Evolutionary conservation across 2,797 vertebrate species (phyloP).

Genomic region (Parauchenoglanis punctatus): DNA sequence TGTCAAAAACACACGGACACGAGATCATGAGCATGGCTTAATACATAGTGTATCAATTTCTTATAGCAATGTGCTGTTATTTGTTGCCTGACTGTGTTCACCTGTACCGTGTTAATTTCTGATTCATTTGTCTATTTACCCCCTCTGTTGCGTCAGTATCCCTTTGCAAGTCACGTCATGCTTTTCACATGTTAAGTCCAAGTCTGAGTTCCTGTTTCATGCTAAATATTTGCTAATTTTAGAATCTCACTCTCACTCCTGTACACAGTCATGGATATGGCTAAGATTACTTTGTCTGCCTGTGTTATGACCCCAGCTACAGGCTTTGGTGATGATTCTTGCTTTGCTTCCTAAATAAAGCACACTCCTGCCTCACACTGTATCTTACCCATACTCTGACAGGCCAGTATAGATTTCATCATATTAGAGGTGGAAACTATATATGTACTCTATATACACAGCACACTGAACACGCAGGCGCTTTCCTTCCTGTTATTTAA

Average conservation of each 20-base stretch:
- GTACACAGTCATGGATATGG: background rate
- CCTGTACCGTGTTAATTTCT: background rate
- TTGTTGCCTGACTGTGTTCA: background rate
- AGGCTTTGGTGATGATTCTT: background rate
- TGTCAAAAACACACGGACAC: background rate
- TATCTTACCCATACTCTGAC: background rate
- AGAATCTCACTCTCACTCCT: background rate
- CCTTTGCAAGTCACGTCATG: background rate
- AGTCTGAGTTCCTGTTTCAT: background rate
- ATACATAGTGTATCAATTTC: background rate
- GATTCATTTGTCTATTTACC: background rate
- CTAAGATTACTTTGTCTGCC: background rate
- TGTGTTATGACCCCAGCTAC: background rate
- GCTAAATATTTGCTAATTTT: background rate
- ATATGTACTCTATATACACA: background rate
- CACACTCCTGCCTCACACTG: background rate
- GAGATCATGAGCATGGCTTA: background rate
- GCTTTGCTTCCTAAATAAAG: conserved; percentile 9
- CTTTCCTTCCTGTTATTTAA: background rate
- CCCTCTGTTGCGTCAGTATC: background rate
- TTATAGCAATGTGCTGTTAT: background rate
- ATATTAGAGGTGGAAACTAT: conserved; percentile 4
- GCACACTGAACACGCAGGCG: background rate
- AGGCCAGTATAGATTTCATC: conserved; percentile 23
- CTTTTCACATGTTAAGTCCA: background rate